Evolutionary conservation across 1,140 invertebrate species (phyloP).

Genomic region (Bombus sylvicola): DNA sequence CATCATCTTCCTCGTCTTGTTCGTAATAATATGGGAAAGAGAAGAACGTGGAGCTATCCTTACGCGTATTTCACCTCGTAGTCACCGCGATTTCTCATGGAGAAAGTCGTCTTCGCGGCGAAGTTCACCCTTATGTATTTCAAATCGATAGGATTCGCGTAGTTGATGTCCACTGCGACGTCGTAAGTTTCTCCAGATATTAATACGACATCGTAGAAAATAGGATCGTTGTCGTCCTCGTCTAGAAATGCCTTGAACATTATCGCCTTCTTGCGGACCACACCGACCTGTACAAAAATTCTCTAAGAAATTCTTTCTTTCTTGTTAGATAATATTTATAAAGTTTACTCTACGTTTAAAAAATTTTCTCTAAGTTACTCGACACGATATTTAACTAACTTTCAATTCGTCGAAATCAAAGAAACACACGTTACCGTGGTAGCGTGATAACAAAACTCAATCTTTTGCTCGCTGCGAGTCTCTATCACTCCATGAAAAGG

Average conservation of each 20-base stretch:
- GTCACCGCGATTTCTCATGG: slow-evolving; percentile 70
- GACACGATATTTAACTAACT: background rate
- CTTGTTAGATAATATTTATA: background rate
- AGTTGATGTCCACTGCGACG: slow-evolving; percentile 67
- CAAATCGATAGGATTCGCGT: slow-evolving; percentile 73
- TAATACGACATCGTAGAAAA: slow-evolving; percentile 62
- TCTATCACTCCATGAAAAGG: slow-evolving; percentile 51
- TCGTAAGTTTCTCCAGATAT: slow-evolving; percentile 74
- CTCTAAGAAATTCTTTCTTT: background rate
- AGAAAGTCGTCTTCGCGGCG: slow-evolving; percentile 46
- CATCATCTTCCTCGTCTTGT: background rate
- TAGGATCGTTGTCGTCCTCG: slow-evolving; percentile 60
- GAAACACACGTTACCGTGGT: slow-evolving; percentile 44
- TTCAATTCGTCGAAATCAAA: background rate
- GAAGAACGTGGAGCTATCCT: background rate
- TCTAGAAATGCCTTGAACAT: slow-evolving; percentile 65
- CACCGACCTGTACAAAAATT: slow-evolving; percentile 53
- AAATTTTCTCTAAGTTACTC: no score
- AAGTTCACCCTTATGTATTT: slow-evolving; percentile 62
- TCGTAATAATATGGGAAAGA: background rate
- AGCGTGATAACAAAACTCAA: slow-evolving; percentile 67
- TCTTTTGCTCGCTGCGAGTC: slow-evolving; percentile 30
- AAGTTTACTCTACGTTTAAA: no score
- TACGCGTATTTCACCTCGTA: slow-evolving; percentile 74
- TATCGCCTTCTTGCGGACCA: slow-evolving; percentile 33